Evolutionary conservation across 2,113 vertebrate genomes (phyloP), one percentile per base, ranked within the genome.

Genomic region (Coracopsis vasa): DNA sequence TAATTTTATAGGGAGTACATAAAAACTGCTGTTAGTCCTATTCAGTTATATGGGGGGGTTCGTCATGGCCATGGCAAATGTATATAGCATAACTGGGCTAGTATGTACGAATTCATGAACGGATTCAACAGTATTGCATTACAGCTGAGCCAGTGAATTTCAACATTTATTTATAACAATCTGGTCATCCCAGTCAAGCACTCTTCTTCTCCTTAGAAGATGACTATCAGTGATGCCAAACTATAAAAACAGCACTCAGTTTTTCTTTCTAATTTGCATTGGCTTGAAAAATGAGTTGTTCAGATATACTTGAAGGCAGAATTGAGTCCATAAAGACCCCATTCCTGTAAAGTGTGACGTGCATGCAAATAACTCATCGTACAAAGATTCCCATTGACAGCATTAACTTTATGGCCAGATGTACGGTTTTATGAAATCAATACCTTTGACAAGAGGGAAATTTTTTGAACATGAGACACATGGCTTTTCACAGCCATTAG

Each of bases 201-300:
- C 77, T 94, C 92, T 82, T 81, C 53, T 27, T 78, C 60, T 83
- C 61, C 58, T 88, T 77, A 60, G 21, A 80, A 78, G 69, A 80
- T 10, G 41, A 53, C 35, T 74, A 54, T 77, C 33, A 60, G 37
- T 71, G 82, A 74, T 56, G 77, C 90, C 88, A 90, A 85, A 37
- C 66, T 85, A 67, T 66, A 87, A 56, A 93, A 88, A 62, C 27
- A 92, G 39, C 58, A 64, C 71, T 93, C 60, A 62, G 48, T 78
- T 93, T 64, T 85, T 86, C 78, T 94, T 90, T 86, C 50, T 83
- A 50, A 88, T 96, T 96, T 95, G 60, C 95, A 80, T 86, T 92
- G 64, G 67, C 79, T 84, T 53, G 50, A 82, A 94, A 84, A 94
- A 84, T 31, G 3, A 79, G 65, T 67, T 86, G 86, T 94, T 95